These are phyloP conservation scores for Halocynthia aurantium DNA, from an alignment of 23 tunicate genomes.

Conservation along the genomic window DNA sequence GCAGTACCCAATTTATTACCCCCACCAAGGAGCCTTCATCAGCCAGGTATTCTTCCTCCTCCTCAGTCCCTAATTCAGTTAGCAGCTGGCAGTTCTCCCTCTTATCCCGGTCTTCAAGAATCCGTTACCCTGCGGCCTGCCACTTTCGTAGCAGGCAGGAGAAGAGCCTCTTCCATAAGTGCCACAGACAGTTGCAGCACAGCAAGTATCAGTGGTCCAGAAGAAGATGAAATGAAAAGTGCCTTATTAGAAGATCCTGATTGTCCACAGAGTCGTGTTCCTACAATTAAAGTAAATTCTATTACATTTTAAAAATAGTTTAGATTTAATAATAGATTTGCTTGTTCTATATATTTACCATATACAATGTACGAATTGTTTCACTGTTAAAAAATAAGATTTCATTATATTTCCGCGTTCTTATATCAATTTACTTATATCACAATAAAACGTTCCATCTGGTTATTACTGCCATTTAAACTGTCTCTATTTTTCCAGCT, in stretches of 20 bases:
- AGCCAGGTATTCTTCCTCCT: neutral
- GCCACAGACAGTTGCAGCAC: conserved; percentile 27
- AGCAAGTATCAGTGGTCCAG: conserved; percentile 24
- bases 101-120: conserved; percentile 11
- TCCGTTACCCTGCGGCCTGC: neutral
- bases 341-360: too few relatives aligned
- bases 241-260: conserved; percentile 5
- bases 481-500: too few relatives aligned
- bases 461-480: too few relatives aligned
- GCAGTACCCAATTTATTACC: conserved; percentile 40
- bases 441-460: too few relatives aligned
- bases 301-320: neutral
- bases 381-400: too few relatives aligned
- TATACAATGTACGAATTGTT: too few relatives aligned
- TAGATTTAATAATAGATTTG: neutral
- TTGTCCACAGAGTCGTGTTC: neutral
- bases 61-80: neutral
- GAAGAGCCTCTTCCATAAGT: conserved; percentile 18
- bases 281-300: neutral
- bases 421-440: too few relatives aligned
- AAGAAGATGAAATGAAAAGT: conserved; percentile 9
- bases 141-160: neutral
- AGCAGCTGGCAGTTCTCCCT: conserved; percentile 1
- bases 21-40: conserved; percentile 4
- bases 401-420: too few relatives aligned